Evolutionary conservation across 2,113 vertebrate species (phyloP).

Genomic region (Nibea albiflora): DNA sequence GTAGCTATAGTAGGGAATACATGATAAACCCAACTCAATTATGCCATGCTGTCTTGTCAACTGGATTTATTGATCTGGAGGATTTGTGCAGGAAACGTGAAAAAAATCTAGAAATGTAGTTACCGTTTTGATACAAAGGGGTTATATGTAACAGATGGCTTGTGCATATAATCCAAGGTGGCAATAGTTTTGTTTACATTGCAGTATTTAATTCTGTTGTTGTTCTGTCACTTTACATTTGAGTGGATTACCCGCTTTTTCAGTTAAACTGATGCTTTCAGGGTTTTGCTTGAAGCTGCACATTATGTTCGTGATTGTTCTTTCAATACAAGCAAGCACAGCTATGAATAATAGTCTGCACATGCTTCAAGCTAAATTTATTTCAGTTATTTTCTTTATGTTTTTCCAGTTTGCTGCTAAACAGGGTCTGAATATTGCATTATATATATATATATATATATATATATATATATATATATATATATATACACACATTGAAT

Average conservation of each 20-base stretch:
- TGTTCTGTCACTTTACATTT: conserved; percentile 13
- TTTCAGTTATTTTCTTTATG: background rate
- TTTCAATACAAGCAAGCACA: background rate
- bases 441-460: background rate
- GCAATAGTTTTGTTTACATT: conserved; percentile 1
- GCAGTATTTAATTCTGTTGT: background rate
- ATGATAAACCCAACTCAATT: background rate
- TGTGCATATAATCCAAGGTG: background rate
- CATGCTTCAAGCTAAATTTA: background rate
- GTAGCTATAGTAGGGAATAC: background rate
- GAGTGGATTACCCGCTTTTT: background rate
- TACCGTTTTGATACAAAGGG: background rate
- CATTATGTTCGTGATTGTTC: background rate
- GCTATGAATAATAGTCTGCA: background rate
- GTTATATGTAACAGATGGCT: background rate
- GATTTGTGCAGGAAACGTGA: background rate
- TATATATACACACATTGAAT: background rate
- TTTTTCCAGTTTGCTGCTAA: background rate
- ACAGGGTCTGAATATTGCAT: background rate
- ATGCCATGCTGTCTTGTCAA: background rate
- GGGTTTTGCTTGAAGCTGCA: conserved; percentile 8
- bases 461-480: background rate
- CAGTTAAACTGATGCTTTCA: conserved; percentile 3
- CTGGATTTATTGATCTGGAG: background rate
- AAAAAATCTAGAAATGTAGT: background rate